Percentiles rank a stretch among this genome's conserved stretches.
Conservation (phyloP, 2,797 vertebrate species). For the Erpetoichthys calabaricus region DNA sequence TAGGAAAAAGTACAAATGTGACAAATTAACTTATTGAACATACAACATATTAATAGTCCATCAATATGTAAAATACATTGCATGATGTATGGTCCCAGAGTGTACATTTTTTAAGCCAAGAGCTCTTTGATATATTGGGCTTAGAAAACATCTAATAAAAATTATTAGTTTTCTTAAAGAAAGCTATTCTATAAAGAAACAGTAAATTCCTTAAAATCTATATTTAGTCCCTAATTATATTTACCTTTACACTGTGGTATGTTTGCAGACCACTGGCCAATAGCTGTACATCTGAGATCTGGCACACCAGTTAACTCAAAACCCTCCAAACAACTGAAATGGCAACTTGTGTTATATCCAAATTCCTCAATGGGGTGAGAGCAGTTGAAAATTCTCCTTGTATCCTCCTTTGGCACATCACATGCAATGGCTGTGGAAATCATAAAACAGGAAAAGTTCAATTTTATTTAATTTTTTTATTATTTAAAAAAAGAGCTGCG, state of each 20-base stretch:
- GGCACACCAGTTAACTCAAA: constrained; percentile 36
- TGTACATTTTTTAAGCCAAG: no score
- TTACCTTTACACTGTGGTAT: constrained; percentile 51
- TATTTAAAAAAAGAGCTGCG: not conserved
- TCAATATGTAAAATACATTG: no score
- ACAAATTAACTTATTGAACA: no score
- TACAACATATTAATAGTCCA: no score
- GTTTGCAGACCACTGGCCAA: constrained; percentile 41
- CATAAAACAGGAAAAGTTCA: no score
- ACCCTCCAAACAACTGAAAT: constrained; percentile 45
- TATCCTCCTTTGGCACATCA: constrained; percentile 6
- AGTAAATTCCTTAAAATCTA: not conserved
- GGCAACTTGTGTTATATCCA: constrained; percentile 43
- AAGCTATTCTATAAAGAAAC: no score
- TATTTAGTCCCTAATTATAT: not conserved
- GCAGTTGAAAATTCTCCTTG: constrained; percentile 31
- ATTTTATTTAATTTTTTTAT: not conserved
- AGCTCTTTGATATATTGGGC: no score
- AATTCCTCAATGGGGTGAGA: constrained; percentile 26
- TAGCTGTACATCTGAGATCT: constrained; percentile 37
- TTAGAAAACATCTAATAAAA: no score
- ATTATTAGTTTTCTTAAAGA: not conserved
- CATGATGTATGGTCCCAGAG: no score
- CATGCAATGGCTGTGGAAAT: constrained; percentile 14
- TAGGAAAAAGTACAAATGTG: not conserved